Evolutionary conservation across 2,797 vertebrate species (phyloP).

Genomic region (Danio albolineatus): DNA sequence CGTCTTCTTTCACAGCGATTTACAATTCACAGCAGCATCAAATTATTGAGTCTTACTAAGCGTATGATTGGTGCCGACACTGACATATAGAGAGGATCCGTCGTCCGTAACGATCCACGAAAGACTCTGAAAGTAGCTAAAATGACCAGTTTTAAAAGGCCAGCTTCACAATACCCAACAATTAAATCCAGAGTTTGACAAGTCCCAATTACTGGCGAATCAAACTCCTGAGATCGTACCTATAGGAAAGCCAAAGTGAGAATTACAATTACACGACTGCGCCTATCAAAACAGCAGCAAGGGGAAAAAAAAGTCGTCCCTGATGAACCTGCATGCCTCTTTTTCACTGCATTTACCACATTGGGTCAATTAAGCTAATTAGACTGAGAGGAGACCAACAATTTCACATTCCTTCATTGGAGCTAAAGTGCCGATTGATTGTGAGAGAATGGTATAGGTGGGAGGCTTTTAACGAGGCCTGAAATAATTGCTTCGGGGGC

Average conservation of each 20-base stretch:
- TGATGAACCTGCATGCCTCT: slow-evolving; percentile 61
- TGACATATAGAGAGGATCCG: slow-evolving; percentile 29
- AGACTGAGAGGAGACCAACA: slow-evolving; percentile 64
- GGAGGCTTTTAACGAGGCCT: slow-evolving; percentile 81
- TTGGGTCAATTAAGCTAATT: slow-evolving; percentile 69
- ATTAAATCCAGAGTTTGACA: slow-evolving; percentile 30
- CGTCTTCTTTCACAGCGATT: slow-evolving; percentile 11
- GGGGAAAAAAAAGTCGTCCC: slow-evolving; percentile 30
- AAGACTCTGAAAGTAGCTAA: slow-evolving; percentile 15
- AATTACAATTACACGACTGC: slow-evolving; percentile 33
- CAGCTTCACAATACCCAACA: slow-evolving; percentile 32
- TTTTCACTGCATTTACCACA: slow-evolving; percentile 65
- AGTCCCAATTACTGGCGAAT: slow-evolving; percentile 35
- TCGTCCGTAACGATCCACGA: slow-evolving; percentile 31
- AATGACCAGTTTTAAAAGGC: slow-evolving; percentile 25
- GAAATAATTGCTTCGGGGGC: slow-evolving; percentile 81
- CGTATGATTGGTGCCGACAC: slow-evolving; percentile 13
- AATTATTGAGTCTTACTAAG: slow-evolving; percentile 40
- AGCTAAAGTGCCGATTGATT: slow-evolving; percentile 83
- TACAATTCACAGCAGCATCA: slow-evolving; percentile 32
- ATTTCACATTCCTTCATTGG: slow-evolving; percentile 74
- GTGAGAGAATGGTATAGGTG: slow-evolving; percentile 73
- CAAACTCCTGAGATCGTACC: slow-evolving; percentile 22
- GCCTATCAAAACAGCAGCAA: slow-evolving; percentile 36
- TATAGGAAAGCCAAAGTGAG: slow-evolving; percentile 34